phyloP scores from a whole-genome alignment of 2,888 invertebrate genomes.

The Digitonthophagus gazella region DNA sequence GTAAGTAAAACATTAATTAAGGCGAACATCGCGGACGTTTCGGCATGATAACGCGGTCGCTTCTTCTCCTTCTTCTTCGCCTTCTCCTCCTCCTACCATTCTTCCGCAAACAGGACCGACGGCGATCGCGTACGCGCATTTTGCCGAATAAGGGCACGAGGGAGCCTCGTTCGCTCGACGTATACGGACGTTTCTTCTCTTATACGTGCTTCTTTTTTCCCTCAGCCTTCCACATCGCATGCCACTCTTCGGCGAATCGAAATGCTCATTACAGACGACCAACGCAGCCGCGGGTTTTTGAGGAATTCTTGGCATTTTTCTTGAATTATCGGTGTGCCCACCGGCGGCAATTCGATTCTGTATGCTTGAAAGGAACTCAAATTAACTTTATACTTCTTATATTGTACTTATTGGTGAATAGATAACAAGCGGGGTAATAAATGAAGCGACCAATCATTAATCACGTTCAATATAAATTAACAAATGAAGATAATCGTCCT shows the following conservation, averaged over 20 bases:
- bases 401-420: too few relatives aligned
- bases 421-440: too few relatives aligned
- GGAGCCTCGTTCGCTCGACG: slow-evolving; percentile 13
- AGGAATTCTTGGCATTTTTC: not conserved
- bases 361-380: not conserved
- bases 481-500: too few relatives aligned
- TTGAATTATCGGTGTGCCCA: not conserved
- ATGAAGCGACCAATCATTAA: too few relatives aligned
- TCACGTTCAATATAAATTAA: too few relatives aligned
- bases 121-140: slow-evolving; percentile 10
- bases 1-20: slow-evolving; percentile 17
- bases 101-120: slow-evolving; percentile 15
- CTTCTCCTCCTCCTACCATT: not conserved
- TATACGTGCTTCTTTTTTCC: not conserved
- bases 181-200: slow-evolving; percentile 13
- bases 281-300: not conserved
- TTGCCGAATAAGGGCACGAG: slow-evolving; percentile 16
- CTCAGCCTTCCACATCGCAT: slow-evolving; percentile 6
- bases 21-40: slow-evolving; percentile 8
- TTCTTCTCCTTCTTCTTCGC: not conserved
- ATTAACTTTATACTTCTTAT: not conserved
- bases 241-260: slow-evolving; percentile 14
- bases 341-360: not conserved
- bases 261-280: slow-evolving; percentile 10
- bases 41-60: slow-evolving; percentile 8